Evolutionary conservation across 2,113 vertebrate genomes (phyloP).

Genomic region (Dinomys branickii): DNA sequence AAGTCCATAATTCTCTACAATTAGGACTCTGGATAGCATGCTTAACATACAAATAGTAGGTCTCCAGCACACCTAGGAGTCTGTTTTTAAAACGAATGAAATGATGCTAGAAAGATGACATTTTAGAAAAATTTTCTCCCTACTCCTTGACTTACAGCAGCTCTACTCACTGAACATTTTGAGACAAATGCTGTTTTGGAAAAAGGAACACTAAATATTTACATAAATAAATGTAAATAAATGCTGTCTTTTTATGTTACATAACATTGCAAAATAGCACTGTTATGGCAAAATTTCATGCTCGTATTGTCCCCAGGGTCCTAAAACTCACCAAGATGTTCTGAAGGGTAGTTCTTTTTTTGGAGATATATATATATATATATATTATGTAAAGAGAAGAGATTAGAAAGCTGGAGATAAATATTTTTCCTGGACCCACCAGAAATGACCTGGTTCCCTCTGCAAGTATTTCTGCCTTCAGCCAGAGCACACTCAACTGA

Average conservation of each 20-base stretch:
- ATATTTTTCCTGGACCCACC: background rate
- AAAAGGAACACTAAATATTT: background rate
- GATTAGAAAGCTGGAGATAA: background rate
- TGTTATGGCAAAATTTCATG: constrained; percentile 53
- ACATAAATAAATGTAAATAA: background rate
- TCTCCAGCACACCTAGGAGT: constrained; percentile 62
- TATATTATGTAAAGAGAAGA: background rate
- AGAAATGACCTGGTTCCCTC: background rate
- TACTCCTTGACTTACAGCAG: constrained; percentile 5
- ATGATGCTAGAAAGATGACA: constrained; percentile 58
- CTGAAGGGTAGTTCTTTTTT: background rate
- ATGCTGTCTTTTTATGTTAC: constrained; percentile 36
- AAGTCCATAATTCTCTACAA: constrained; percentile 77
- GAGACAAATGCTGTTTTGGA: constrained; percentile 52
- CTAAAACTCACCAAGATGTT: constrained; percentile 3
- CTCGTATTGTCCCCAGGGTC: constrained; percentile 52
- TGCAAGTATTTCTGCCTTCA: background rate
- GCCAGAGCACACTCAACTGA: background rate
- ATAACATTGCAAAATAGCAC: constrained; percentile 56
- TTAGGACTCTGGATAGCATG: constrained; percentile 63
- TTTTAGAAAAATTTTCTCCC: constrained; percentile 68
- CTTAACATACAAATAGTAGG: constrained; percentile 67
- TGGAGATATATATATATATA: background rate
- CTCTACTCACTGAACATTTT: constrained; percentile 57
- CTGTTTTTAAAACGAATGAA: constrained; percentile 83